These are phyloP conservation scores for Reticulitermes lucifugus DNA, from an alignment of 2,888 invertebrate genomes.

Conservation along the genomic window DNA sequence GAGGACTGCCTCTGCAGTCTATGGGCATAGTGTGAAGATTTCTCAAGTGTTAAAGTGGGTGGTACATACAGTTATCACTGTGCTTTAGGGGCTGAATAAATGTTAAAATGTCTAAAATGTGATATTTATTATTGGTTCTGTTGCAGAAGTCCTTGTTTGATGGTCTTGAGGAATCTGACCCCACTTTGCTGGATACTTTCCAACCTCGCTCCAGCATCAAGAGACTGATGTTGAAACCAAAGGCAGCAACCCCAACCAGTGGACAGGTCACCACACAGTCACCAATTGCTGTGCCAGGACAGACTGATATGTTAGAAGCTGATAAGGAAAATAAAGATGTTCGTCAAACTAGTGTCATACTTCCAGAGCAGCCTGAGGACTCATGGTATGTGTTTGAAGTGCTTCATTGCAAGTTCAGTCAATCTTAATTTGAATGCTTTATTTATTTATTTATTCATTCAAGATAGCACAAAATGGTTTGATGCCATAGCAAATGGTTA, in stretches of 20 bases:
- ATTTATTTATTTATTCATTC: no score
- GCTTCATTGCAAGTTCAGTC: background rate
- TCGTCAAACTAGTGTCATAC: background rate
- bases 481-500: no score
- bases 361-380: slow-evolving; percentile 28
- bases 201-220: slow-evolving; percentile 69
- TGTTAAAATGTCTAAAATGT: no score
- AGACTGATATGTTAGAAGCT: slow-evolving; percentile 28
- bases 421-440: no score
- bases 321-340: slow-evolving; percentile 58
- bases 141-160: slow-evolving; percentile 83
- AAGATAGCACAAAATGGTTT: no score
- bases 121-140: slow-evolving; percentile 33
- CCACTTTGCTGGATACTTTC: slow-evolving; percentile 40
- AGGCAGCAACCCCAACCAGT: background rate
- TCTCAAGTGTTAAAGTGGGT: no score
- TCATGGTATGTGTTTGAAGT: slow-evolving; percentile 29
- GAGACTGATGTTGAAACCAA: slow-evolving; percentile 77
- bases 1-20: no score
- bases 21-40: no score
- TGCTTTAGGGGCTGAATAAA: no score
- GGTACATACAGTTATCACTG: no score
- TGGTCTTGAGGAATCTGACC: slow-evolving; percentile 76
- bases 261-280: background rate
- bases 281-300: background rate